Evolutionary conservation across 2,797 vertebrate species (phyloP).

Genomic region (Hemibagrus guttatus): DNA sequence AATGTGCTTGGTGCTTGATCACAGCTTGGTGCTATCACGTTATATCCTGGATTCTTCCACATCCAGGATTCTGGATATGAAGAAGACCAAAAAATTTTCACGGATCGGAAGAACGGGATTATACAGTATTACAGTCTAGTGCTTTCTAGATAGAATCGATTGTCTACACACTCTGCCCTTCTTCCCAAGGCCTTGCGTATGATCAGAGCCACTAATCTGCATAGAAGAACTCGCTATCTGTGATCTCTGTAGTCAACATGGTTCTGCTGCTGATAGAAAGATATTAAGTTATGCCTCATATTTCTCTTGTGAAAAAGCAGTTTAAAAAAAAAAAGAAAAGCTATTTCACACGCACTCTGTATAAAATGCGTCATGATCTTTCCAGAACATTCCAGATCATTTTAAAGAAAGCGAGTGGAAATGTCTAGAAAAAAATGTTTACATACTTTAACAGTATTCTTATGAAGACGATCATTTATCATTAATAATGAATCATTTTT

Average conservation of each 20-base stretch:
- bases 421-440: background rate
- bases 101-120: constrained; percentile 36
- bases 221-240: background rate
- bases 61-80: background rate
- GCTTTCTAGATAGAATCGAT: constrained; percentile 45
- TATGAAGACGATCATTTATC: background rate
- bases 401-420: background rate
- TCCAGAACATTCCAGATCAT: background rate
- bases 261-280: background rate
- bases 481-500: no score
- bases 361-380: background rate
- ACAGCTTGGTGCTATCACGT: constrained; percentile 13
- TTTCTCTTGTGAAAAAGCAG: background rate
- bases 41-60: background rate
- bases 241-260: background rate
- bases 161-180: constrained; percentile 27
- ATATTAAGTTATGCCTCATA: background rate
- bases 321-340: no score
- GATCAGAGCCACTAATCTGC: constrained; percentile 27
- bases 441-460: background rate
- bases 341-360: background rate
- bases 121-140: constrained; percentile 32
- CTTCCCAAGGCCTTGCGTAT: constrained; percentile 26
- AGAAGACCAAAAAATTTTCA: constrained; percentile 22
- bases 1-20: background rate